These are phyloP conservation scores for Drosophila lacicola DNA, from an alignment of 2,888 invertebrate species.

Conservation along the genomic window DNA sequence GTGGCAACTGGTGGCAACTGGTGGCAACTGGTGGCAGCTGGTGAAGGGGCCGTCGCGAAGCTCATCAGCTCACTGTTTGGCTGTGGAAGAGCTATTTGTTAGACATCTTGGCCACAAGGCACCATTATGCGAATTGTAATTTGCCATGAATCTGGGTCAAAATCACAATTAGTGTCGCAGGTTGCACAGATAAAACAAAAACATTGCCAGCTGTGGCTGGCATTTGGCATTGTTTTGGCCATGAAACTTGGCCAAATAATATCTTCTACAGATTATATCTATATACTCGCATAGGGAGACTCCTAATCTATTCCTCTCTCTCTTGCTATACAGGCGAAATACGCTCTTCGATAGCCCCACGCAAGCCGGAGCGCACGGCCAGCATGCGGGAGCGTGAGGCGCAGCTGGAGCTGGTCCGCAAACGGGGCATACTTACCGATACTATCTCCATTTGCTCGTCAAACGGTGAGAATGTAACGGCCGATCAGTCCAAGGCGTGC, in stretches of 20 bases:
- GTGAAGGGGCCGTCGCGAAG: constrained; percentile 25
- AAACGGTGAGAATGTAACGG: constrained; percentile 84
- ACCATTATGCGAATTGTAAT: constrained; percentile 66
- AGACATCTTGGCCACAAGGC: constrained; percentile 38
- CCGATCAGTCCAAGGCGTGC: constrained; percentile 58
- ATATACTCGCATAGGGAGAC: background rate
- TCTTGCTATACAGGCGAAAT: constrained; percentile 88
- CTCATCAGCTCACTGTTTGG: constrained; percentile 36
- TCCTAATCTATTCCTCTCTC: background rate
- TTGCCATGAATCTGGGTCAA: constrained; percentile 77
- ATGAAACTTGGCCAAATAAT: constrained; percentile 12
- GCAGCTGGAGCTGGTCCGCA: constrained; percentile 87
- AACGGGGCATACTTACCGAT: constrained; percentile 84
- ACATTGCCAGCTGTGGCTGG: constrained; percentile 21
- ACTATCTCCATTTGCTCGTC: constrained; percentile 85
- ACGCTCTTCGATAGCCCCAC: constrained; percentile 91
- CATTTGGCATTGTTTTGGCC: constrained; percentile 32
- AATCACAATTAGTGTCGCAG: constrained; percentile 74
- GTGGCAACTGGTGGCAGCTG: constrained; percentile 14
- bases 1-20: background rate
- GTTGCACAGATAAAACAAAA: constrained; percentile 30
- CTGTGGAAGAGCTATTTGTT: constrained; percentile 39
- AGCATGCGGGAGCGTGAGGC: constrained; percentile 93
- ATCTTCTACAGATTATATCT: constrained; percentile 21
- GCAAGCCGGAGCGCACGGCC: constrained; percentile 94